phyloP scores from a whole-genome alignment of 1,140 invertebrate genomes.

The Lucilia sericata region DNA sequence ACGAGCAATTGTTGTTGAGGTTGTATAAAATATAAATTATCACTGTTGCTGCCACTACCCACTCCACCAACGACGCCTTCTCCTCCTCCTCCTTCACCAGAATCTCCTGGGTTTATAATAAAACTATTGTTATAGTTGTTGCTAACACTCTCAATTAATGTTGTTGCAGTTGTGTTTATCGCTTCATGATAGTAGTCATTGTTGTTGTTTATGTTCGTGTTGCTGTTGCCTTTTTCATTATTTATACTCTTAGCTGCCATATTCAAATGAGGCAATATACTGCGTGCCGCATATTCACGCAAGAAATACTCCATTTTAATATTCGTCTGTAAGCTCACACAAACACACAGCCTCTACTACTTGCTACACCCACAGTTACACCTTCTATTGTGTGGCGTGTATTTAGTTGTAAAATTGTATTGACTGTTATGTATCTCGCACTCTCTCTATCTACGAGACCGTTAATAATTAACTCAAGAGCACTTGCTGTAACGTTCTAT shows the following conservation, averaged over 20 bases:
- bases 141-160: neutral
- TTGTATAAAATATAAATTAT: constrained; percentile 48
- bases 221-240: neutral
- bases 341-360: neutral
- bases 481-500: neutral
- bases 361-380: neutral
- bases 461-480: neutral
- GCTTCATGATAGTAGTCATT: neutral
- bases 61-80: neutral
- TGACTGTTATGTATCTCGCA: neutral
- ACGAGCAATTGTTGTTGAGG: constrained; percentile 41
- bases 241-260: neutral
- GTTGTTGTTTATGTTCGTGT: neutral
- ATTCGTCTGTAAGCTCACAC: neutral
- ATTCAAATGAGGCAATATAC: constrained; percentile 49
- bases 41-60: neutral
- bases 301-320: constrained; percentile 47
- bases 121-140: neutral
- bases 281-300: constrained; percentile 56
- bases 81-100: no score
- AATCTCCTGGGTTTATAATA: neutral
- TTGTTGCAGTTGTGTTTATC: constrained; percentile 14
- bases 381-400: neutral
- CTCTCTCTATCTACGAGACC: neutral
- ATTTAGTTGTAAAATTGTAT: neutral